Evolutionary conservation across 2,113 vertebrate species (phyloP).

Genomic region (Peromyscus leucopus): DNA sequence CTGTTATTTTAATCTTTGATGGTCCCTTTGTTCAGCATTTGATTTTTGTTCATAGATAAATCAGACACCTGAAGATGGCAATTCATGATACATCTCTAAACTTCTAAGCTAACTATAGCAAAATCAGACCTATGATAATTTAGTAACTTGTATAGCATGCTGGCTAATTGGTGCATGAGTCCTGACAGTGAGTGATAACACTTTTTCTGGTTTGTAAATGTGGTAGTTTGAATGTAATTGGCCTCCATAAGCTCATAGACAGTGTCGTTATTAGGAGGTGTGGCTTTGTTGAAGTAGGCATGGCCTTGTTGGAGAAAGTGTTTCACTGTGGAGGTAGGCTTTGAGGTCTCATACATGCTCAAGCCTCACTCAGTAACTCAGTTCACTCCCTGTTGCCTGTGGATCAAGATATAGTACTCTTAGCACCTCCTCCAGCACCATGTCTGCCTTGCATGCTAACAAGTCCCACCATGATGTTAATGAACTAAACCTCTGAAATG

Average conservation of each 20-base stretch:
- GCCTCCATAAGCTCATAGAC: background rate
- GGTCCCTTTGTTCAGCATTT: conserved; percentile 53
- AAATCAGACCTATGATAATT: conserved; percentile 53
- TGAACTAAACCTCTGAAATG: background rate
- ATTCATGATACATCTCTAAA: conserved; percentile 45
- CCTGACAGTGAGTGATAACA: background rate
- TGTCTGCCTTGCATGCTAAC: background rate
- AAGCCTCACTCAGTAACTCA: background rate
- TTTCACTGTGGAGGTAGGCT: background rate
- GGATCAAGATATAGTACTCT: background rate
- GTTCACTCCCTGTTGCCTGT: background rate
- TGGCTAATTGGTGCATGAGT: conserved; percentile 34
- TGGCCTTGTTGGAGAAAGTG: background rate
- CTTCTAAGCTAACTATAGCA: conserved; percentile 8
- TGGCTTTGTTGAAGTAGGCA: background rate
- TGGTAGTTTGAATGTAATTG: background rate
- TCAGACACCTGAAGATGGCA: conserved; percentile 42
- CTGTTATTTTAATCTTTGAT: conserved; percentile 58
- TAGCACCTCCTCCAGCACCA: background rate
- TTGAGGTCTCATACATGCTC: background rate
- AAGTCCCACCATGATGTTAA: background rate
- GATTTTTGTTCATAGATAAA: conserved; percentile 69
- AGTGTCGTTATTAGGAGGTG: background rate
- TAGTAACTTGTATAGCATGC: background rate
- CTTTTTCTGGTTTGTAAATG: conserved; percentile 1